phyloP scores from a whole-genome alignment of 1,140 invertebrate genomes.

The Eulimnadia texana region DNA sequence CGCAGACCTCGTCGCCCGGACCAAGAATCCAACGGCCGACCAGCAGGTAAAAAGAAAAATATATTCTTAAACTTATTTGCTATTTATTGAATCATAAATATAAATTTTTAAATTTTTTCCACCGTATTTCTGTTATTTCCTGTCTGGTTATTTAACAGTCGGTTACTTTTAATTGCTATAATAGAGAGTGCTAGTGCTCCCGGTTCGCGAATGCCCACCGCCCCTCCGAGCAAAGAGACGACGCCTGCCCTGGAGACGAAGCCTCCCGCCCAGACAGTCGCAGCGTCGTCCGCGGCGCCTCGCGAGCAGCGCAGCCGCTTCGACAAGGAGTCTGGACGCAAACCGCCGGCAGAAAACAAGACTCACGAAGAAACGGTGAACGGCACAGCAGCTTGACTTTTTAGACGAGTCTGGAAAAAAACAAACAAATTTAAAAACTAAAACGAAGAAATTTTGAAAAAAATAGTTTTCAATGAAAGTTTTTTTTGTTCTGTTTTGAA shows the following conservation, averaged over 20 bases:
- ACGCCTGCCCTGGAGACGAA: conserved; percentile 3
- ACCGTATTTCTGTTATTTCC: too few relatives aligned
- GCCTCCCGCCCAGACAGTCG: neutral
- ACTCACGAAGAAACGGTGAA: neutral
- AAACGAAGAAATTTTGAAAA: neutral
- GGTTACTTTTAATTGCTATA: too few relatives aligned
- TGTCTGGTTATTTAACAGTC: too few relatives aligned
- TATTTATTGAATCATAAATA: too few relatives aligned
- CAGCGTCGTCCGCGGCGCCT: neutral
- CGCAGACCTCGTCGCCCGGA: conserved; percentile 10
- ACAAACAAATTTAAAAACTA: neutral
- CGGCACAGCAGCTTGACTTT: conserved; percentile 3
- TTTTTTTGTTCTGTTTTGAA: too few relatives aligned
- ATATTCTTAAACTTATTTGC: neutral
- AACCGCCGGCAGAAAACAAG: neutral
- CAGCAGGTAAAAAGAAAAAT: too few relatives aligned
- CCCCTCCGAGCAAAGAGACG: conserved; percentile 5
- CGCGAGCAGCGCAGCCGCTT: neutral
- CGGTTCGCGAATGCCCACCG: conserved; percentile 5
- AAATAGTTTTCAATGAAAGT: too few relatives aligned
- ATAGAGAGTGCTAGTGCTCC: conserved; percentile 2
- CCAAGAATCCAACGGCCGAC: conserved; percentile 7
- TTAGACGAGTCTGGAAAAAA: neutral
- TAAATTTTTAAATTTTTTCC: too few relatives aligned
- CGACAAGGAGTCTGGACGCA: neutral